Evolutionary conservation across 2,888 invertebrate species (phyloP), one percentile per base, ranked within the genome.

Genomic region (Parascotia fuliginaria): DNA sequence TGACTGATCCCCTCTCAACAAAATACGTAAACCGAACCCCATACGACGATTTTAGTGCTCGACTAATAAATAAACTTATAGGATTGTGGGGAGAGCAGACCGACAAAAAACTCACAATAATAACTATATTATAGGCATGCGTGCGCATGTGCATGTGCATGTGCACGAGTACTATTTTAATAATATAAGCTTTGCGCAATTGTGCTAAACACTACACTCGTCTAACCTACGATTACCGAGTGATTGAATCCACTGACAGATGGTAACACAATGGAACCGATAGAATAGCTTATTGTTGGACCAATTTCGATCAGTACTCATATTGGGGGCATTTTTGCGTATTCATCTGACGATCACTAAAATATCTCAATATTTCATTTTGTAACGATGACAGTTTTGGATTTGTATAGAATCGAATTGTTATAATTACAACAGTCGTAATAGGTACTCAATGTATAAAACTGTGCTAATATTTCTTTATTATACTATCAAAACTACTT

Each of bases 21-120:
- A 81, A 82, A 87, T 79, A 83, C 84, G 81, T 89, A 89, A 89
- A 87, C 77, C 76, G 74, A 66, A 78, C 81, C 89, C 88, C 82
- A 81, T 79, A 79, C 70, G 72, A 61, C 75, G 72, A 81, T 83
- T 88, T 86, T 85, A 88, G 83, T 84, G 77, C 81, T 79, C 74
- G 59, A 79, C 81, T 78, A 89, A 89, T 89, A 90, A 90, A 90
- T 90, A 90, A 88, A 86, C 79, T 83, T 77, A 83, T 78, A 74
- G 74, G 79, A 84, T 84, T 85, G 87, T 80, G 81, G 86, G 81
- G 75, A 73, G 56, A 44, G n/a, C 40, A 59, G 50, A 44, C 45
- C 56, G 47, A 64, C 50, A 75, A 71, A 80, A 77, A 78, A 77
- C 73, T 29, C 51, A 55, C 76, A 70, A 77, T 86, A 87, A 88